These are phyloP conservation scores for Megathymus violae DNA, from an alignment of 1,140 invertebrate genomes.

Conservation along the genomic window DNA sequence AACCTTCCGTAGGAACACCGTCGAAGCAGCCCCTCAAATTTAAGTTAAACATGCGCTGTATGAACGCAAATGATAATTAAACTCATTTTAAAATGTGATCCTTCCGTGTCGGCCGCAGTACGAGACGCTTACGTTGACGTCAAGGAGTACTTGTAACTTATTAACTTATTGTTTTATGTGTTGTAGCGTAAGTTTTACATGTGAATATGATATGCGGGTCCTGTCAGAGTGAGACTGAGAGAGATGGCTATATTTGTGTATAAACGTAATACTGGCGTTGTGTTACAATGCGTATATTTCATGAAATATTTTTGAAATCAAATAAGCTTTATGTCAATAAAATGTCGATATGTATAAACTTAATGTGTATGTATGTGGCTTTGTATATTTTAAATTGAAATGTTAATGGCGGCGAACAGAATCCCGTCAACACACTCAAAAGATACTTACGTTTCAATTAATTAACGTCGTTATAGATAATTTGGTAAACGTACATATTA, in stretches of 20 bases:
- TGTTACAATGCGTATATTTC: no score
- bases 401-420: neutral
- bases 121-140: conserved; percentile 14
- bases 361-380: neutral
- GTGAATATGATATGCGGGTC: conserved; percentile 29
- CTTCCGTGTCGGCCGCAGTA: neutral
- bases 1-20: neutral
- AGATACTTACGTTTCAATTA: conserved; percentile 4
- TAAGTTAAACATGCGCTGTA: neutral
- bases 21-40: neutral
- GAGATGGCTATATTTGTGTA: conserved; percentile 25
- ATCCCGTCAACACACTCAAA: neutral
- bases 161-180: conserved; percentile 22
- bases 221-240: conserved; percentile 27
- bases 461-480: neutral
- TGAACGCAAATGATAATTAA: neutral
- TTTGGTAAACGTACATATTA: conserved; percentile 6
- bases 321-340: conserved; percentile 13
- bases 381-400: neutral
- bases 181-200: conserved; percentile 27
- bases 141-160: conserved; percentile 27
- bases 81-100: no score
- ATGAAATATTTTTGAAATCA: conserved; percentile 1
- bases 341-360: neutral
- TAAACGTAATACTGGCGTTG: no score